Percentiles rank a stretch among this genome's conserved stretches.
Evolutionary conservation across 2,797 vertebrate genomes (phyloP).

Genomic region (Trematomus bernacchii): DNA sequence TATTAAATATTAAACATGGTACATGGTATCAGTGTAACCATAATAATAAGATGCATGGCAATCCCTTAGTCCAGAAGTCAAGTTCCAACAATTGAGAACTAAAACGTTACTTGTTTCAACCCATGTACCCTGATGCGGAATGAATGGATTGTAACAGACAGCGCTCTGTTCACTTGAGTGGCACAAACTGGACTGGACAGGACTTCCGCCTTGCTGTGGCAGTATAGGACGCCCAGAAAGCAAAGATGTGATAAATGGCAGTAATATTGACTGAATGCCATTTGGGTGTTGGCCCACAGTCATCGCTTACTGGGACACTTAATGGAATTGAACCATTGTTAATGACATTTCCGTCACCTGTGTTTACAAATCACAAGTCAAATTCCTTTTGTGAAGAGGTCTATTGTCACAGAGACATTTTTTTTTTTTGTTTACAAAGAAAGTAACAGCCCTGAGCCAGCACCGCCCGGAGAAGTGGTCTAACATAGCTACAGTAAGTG

Average conservation of each 20-base stretch:
- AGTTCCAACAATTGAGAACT: background rate
- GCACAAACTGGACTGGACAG: background rate
- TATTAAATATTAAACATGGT: background rate
- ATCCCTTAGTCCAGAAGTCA: background rate
- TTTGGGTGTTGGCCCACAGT: no score
- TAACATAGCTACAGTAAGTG: background rate
- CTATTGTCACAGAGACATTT: no score
- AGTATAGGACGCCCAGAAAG: no score
- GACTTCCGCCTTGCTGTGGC: background rate
- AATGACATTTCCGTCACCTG: no score
- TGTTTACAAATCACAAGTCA: no score
- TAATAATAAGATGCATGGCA: background rate
- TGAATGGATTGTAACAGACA: background rate
- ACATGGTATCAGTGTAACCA: background rate
- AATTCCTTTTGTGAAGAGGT: no score
- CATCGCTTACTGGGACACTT: no score
- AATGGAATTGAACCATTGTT: no score
- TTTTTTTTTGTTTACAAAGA: no score
- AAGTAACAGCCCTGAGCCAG: background rate
- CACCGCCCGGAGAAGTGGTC: background rate
- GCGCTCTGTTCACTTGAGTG: background rate
- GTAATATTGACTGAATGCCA: no score
- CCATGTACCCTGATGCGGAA: background rate
- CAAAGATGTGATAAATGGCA: no score
- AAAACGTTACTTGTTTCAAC: background rate